Conservation (phyloP, 1,140 invertebrate species). For the Rhizoglyphus robini region DNA sequence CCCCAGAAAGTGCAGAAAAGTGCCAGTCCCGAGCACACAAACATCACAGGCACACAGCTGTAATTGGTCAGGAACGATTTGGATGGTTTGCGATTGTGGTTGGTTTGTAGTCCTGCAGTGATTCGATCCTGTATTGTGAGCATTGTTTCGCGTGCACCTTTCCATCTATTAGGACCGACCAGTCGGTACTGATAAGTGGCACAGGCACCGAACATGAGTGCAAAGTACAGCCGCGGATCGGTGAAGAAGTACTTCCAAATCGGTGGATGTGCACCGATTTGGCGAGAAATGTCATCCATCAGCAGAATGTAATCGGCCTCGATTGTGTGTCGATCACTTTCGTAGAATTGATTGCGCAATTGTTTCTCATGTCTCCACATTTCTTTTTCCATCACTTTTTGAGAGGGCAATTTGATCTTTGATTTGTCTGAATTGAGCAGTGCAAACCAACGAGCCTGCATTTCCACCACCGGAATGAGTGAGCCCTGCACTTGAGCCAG, state of each 20-base stretch:
- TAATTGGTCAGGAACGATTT: no score
- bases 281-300: constrained; percentile 30
- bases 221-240: constrained; percentile 31
- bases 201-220: constrained; percentile 31
- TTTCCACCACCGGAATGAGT: constrained; percentile 40
- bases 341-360: constrained; percentile 27
- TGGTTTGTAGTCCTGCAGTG: constrained; percentile 24
- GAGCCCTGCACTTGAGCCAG: constrained; percentile 39
- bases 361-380: constrained; percentile 23
- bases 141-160: constrained; percentile 33
- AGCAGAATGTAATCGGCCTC: constrained; percentile 34
- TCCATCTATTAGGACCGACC: constrained; percentile 33
- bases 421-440: constrained; percentile 20
- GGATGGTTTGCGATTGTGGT: no score
- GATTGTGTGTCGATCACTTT: constrained; percentile 33
- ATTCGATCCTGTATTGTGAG: constrained; percentile 26
- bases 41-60: no score
- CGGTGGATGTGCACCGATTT: constrained; percentile 32
- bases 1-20: no score
- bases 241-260: constrained; percentile 30
- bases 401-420: constrained; percentile 24
- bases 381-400: constrained; percentile 22
- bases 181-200: constrained; percentile 36
- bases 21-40: no score
- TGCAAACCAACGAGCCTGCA: constrained; percentile 29